Conservation (phyloP, 2,113 vertebrate species). For the Rallus limicola region DNA sequence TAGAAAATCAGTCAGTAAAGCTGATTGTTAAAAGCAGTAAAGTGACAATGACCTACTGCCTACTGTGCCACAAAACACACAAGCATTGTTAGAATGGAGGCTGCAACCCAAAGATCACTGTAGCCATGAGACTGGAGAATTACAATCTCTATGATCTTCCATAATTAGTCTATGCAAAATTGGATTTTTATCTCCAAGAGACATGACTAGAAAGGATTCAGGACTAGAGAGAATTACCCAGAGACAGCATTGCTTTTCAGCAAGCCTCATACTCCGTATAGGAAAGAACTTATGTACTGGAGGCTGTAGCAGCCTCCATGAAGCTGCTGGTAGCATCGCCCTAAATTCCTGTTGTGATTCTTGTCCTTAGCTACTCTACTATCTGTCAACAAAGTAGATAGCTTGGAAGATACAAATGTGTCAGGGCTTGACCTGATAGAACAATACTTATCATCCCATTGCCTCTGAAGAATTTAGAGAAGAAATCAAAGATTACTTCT, state of each 20-base stretch:
- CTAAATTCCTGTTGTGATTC: not conserved
- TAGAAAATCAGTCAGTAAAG: conserved; percentile 46
- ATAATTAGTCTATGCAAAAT: not conserved
- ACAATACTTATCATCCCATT: not conserved
- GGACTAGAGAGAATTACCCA: not conserved
- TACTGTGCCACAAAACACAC: not conserved
- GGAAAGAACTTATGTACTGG: not conserved
- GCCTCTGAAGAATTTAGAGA: not conserved
- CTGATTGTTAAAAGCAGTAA: not conserved
- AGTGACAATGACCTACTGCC: conserved; percentile 8
- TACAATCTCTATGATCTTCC: not conserved
- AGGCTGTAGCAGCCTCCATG: not conserved
- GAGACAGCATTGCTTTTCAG: not conserved
- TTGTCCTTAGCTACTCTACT: not conserved
- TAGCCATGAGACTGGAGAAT: not conserved
- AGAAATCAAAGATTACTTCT: not conserved
- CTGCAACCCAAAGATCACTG: not conserved
- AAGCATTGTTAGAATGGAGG: not conserved
- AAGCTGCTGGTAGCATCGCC: not conserved
- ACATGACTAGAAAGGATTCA: not conserved
- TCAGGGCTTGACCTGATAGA: not conserved
- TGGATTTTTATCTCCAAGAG: not conserved
- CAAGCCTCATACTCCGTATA: not conserved
- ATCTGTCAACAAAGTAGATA: not conserved
- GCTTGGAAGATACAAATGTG: not conserved